phyloP scores from a whole-genome alignment of 2,113 vertebrate species.

The Paracanthobrama guichenoti region DNA sequence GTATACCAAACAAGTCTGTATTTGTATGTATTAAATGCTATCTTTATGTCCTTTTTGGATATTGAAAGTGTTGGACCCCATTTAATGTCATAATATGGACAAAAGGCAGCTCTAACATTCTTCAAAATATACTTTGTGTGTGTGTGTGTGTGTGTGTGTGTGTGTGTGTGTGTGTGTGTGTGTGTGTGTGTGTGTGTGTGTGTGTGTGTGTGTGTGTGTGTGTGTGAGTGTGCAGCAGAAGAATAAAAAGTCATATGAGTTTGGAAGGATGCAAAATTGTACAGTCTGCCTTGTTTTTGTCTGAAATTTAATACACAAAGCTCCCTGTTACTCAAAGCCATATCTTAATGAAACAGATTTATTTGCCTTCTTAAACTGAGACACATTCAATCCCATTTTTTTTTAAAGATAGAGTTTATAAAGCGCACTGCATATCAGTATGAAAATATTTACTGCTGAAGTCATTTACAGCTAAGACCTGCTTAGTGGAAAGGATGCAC shows the following conservation, averaged over 20 bases:
- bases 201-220: no score
- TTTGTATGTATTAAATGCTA: no score
- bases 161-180: no score
- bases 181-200: no score
- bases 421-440: neutral
- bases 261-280: no score
- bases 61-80: no score
- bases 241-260: no score
- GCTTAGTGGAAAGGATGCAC: neutral
- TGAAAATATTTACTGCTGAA: neutral
- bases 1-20: neutral
- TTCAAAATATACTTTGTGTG: neutral
- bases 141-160: no score
- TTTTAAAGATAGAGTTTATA: neutral
- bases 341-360: neutral
- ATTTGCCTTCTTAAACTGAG: neutral
- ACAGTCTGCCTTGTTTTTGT: neutral
- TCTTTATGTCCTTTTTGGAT: no score
- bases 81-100: no score
- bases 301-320: neutral
- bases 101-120: no score
- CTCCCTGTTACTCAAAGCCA: neutral
- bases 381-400: neutral
- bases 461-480: neutral
- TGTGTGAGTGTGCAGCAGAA: no score